Base-by-base conservation (phyloP, 2,888 invertebrate species). In the Drosophila stalkeri region DNA sequence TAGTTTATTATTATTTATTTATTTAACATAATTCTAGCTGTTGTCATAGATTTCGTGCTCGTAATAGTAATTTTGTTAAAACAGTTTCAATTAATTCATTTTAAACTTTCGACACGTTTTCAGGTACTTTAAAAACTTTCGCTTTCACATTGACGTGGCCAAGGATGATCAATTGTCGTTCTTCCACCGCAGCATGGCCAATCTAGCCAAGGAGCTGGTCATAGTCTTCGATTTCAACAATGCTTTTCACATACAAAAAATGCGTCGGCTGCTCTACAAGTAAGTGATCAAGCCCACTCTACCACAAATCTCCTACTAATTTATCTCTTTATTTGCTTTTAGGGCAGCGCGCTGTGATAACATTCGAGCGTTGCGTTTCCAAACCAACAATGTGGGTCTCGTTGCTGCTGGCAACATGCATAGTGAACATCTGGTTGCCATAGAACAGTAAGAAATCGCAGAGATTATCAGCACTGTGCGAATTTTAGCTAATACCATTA, bases 111-210 rank as follows among this genome's bases (percentile, higher is more conserved):
- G 67, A 72, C 37, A 51, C 60, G 35, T 35, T 16, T 35, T 43
- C 82, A 93, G 93, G 80, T 93, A 92, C 82, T 93, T 93, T 80
- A 90, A 81, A 75, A 91, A 92, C 80, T 92, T 92, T 73, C 92
- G 92, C 82, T 92, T 93, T 80, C 89, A 89, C 71, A 81, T 93
- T 59, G 82, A 92, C 76, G 80, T 92, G 76, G 91, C 91, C 67
- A 89, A 91, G 86, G 93, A 93, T 81, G 90, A 91, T 47, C 92
- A 93, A 73, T 86, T 91, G 80, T 84, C 89, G 67, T 93, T 93
- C 83, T 93, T 92, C 81, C 90, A 92, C 66, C 91, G 91, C 64
- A 87, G 84, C 62, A 84, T 93, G 67, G 82, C 89, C 68, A 90
- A 91, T 81, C 78, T 93, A 82, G 91, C 90, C 63, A 90, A 81